Evolutionary conservation across 2,888 invertebrate species (phyloP), one percentile per base, ranked within the genome.

Genomic region (Dasysyrphus albostriatus): DNA sequence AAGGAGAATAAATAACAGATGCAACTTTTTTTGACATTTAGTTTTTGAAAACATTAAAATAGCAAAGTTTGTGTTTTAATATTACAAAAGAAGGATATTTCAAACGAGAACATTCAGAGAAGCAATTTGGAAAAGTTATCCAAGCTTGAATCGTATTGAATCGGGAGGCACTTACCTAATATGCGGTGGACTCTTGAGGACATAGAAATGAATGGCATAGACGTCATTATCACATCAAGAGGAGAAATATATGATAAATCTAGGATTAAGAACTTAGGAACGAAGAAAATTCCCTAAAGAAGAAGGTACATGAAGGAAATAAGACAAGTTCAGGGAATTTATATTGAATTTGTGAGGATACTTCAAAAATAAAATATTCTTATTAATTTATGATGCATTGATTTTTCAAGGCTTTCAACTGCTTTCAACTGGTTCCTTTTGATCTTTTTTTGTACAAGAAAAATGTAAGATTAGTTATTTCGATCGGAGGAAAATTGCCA

Each of bases 1-100:
- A 58, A 63, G 70, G 37, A 61, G 51, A 70, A 14, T 47, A 77
- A 70, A 14, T 47, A 77, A 9, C 82, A 82, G 82, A 77, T 82
- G 77, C 72, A 77, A 63, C 47, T 81, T 81, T 82, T 54, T 61
- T 72, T 73, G 42, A 54, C 14, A 51, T 67, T 19, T 44, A 51
- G 12, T 37, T 34, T 51, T 54, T 24, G 51, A 29, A 69, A 67
- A 67, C 34, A 49, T 49, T 34, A 63, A 24, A 51, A 19, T 14
- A n/a, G 49, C 34, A n/a, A 58, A 51, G 39, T 54, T 54, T 75
- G 49, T 67, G 49, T 59, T 69, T 67, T 39, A 49, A 59, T 58
- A 69, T 37, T 19, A 69, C 14, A 49, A 49, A n/a, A 59, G 54
- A 24, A n/a, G 54, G 54, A 76, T 76, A 63, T 76, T 81, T 61